Conservation (phyloP, 2,797 vertebrate species). For the Hybognathus amarus region DNA sequence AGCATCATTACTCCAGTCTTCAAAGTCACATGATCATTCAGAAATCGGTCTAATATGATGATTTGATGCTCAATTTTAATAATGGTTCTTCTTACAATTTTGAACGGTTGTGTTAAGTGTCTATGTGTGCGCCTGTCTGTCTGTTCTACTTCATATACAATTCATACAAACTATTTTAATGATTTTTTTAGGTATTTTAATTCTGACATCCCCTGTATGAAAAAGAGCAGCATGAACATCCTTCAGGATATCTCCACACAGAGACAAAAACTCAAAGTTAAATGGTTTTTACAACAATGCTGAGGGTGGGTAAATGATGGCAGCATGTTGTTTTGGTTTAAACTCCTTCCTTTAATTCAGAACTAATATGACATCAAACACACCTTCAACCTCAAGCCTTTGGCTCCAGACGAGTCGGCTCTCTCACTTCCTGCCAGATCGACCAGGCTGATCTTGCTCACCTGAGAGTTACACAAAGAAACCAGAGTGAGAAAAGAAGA, state of each 20-base stretch:
- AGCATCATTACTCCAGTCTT: not conserved
- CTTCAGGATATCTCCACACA: not conserved
- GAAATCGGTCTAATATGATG: not conserved
- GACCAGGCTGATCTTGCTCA: conserved; percentile 82
- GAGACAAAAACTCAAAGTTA: not conserved
- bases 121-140: too few species aligned
- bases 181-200: too few species aligned
- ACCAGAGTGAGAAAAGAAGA: not conserved
- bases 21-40: not conserved
- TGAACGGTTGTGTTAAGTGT: not conserved
- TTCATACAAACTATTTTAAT: not conserved
- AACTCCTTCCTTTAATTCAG: not conserved
- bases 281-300: not conserved
- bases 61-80: not conserved
- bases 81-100: not conserved
- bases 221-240: not conserved
- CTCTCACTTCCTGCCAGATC: conserved; percentile 81
- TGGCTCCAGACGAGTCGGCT: conserved; percentile 78
- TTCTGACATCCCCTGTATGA: not conserved
- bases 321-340: not conserved
- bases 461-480: conserved; percentile 60
- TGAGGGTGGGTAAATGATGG: not conserved
- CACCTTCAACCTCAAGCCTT: conserved; percentile 80
- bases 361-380: not conserved
- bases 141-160: not conserved